phyloP scores from a whole-genome alignment of 2,113 vertebrate genomes.

The Procavia capensis region DNA sequence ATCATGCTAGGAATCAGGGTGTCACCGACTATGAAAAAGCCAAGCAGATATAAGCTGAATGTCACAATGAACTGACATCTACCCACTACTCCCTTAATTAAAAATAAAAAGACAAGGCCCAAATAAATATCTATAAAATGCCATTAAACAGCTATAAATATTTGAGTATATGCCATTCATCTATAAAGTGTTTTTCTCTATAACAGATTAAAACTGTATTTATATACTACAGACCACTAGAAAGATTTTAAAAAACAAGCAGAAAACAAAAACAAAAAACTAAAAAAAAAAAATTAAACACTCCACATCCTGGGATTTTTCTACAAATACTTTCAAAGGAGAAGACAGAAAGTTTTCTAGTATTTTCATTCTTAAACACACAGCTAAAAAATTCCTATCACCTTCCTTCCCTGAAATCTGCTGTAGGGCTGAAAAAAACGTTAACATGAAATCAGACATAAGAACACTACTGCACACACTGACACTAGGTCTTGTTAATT shows the following conservation, averaged over 20 bases:
- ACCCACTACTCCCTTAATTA: conserved; percentile 83
- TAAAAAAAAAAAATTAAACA: not conserved
- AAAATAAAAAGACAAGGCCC: conserved; percentile 68
- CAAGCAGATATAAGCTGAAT: conserved; percentile 95
- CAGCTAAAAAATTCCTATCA: not conserved
- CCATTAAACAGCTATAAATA: conserved; percentile 95
- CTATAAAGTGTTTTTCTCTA: conserved; percentile 61
- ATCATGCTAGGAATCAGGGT: conserved; percentile 90
- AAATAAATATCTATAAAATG: conserved; percentile 92
- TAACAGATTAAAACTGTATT: conserved; percentile 33
- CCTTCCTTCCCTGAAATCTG: not conserved
- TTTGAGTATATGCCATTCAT: conserved; percentile 97
- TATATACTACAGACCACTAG: not conserved
- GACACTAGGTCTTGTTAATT: not conserved
- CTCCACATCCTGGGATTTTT: not conserved
- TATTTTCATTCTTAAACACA: not conserved
- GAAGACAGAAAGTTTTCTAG: conserved; percentile 29
- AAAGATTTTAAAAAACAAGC: conserved; percentile 15
- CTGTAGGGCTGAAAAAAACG: not conserved
- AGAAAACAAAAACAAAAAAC: not conserved
- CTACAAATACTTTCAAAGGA: conserved; percentile 18
- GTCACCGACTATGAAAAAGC: conserved; percentile 93
- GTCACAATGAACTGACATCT: conserved; percentile 93
- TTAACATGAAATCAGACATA: not conserved
- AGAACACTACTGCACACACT: not conserved